Base-by-base conservation (phyloP, 2,113 vertebrate genomes). In the Podarcis cretensis region DNA sequence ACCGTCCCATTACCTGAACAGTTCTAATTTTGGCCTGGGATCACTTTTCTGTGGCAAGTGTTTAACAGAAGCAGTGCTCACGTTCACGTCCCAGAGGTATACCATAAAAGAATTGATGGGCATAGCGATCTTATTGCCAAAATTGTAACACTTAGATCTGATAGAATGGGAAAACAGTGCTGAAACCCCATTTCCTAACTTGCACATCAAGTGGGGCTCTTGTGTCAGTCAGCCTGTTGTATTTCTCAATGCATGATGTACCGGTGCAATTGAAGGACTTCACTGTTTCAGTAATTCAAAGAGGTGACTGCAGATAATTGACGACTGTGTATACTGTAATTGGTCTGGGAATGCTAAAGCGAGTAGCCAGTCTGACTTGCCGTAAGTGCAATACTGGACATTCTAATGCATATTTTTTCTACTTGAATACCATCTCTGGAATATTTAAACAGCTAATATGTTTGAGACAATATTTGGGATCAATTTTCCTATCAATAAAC, bases 401-500 rank as follows among this genome's bases (percentile, higher is more conserved):
- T 91, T 93, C 91, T 89, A 93, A 78, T 93, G 87, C 91, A 90
- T 95, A 68, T 18, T 87, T 86, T 96, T 96, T 95, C 92, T 96
- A 96, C 93, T 96, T 96, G 94, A 96, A 95, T 89, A 94, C 81
- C 87, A 78, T 95, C 90, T 91, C 65, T 94, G 93, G 91, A 94
- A 95, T 93, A 91, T 92, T 93, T 91, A 95, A 91, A 87, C 37
- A 32, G 90, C 92, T 89, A 87, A 65, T 96, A 89, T 95, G 95
- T 91, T 93, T 94, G 69, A 85, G 94, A 94, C 37, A 94, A 76
- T 89, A 95, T 92, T 91, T 18, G 91, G 93, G 94, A 96, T 96
- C 92, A 93, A 87, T 93, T 89, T 92, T 93, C 92, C 93, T 96
- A 95, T 93, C 92, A 97, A 96, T 97, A 96, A 97, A 96, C 93